These are phyloP conservation scores for Beris morrisii DNA, from an alignment of 2,888 invertebrate genomes.

Conservation along the genomic window DNA sequence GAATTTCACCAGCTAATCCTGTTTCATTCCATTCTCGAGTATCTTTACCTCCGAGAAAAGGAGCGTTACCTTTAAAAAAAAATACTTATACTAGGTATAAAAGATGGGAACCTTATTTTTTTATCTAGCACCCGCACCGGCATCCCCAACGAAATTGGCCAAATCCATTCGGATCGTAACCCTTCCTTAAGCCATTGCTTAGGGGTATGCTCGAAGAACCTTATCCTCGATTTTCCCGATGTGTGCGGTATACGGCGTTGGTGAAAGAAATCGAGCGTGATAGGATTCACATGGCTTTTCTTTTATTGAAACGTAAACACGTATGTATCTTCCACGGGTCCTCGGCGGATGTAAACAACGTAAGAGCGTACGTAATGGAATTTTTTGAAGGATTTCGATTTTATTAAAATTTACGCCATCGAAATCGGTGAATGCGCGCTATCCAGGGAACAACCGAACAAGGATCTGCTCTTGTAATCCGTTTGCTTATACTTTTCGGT, in stretches of 20 bases:
- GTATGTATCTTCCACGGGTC: conserved; percentile 6
- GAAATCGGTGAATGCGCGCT: not conserved
- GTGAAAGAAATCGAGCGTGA: conserved; percentile 22
- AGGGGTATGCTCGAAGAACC: conserved; percentile 8
- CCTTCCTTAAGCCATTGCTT: conserved; percentile 11
- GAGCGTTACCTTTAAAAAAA: no score
- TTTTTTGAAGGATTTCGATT: conserved; percentile 26
- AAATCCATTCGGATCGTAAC: not conserved
- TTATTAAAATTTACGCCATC: conserved; percentile 25
- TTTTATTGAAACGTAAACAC: conserved; percentile 30
- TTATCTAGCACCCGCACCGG: no score
- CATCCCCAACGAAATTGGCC: not conserved
- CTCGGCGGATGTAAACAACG: conserved; percentile 7
- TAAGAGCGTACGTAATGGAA: conserved; percentile 7
- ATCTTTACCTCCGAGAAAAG: no score
- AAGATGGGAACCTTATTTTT: no score
- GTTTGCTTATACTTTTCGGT: no score
- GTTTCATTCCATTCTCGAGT: conserved; percentile 17
- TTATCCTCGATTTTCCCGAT: not conserved
- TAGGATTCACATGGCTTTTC: conserved; percentile 27
- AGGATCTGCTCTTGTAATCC: no score
- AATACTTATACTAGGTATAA: no score
- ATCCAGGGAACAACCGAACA: no score
- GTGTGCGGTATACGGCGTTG: not conserved
- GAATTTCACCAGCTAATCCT: conserved; percentile 27